Evolutionary conservation across 2,113 vertebrate genomes (phyloP).

Genomic region (Myodes glareolus): DNA sequence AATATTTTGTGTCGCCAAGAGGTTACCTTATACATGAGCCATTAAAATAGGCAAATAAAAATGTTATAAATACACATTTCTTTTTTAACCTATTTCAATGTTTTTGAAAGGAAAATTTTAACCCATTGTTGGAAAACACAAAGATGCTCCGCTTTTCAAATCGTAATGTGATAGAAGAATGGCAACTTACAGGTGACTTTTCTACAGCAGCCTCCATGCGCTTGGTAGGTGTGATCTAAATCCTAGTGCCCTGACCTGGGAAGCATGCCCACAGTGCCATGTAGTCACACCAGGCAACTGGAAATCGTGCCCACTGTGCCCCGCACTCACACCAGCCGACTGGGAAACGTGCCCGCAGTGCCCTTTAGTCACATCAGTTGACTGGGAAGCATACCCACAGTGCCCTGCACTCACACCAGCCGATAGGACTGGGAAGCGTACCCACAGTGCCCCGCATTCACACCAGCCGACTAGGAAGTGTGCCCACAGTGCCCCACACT

Average conservation of each 20-base stretch:
- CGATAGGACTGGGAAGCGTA: not conserved
- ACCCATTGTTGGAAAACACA: not conserved
- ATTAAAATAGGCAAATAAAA: not conserved
- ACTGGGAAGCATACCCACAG: no score
- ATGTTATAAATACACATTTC: not conserved
- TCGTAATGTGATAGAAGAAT: not conserved
- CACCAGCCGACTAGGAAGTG: not conserved
- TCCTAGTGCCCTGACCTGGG: not conserved
- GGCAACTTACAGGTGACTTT: not conserved
- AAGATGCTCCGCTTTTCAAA: constrained; percentile 27
- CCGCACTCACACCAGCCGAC: no score
- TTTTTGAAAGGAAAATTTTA: constrained; percentile 15
- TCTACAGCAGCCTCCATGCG: not conserved
- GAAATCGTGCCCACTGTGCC: no score
- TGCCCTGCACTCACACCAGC: no score
- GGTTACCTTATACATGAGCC: not conserved
- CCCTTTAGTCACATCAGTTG: fast-evolving
- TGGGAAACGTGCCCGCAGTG: no score
- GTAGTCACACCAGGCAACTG: not conserved
- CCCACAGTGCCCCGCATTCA: not conserved
- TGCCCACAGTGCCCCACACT: no score
- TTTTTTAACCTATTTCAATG: not conserved
- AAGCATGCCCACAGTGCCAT: not conserved
- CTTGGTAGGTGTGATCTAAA: not conserved
- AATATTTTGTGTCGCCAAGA: constrained; percentile 27